Base-by-base conservation (phyloP, 2,888 invertebrate genomes). In the Ophion ventricosus region DNA sequence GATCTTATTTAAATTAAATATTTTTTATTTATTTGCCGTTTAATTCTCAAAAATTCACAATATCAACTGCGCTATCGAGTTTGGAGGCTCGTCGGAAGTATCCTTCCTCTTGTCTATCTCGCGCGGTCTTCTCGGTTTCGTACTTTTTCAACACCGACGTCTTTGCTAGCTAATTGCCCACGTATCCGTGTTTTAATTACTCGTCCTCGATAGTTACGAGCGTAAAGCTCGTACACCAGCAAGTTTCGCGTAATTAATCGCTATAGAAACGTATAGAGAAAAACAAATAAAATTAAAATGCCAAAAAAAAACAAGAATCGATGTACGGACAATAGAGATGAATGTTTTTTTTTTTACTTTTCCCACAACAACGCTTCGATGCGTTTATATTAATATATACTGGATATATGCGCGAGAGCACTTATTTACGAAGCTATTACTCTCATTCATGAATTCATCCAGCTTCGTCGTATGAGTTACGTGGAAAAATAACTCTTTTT, bases 101-200 rank as follows among this genome's bases (percentile, higher is more conserved):
- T 57, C 25, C 76, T 81, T 57, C 25, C 76, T 81, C 81, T 75
- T 74, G 69, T 64, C 74, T 77, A 77, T 67, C 43, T 57, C 78
- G 8, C 61, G 56, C 49, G 56, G 61, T 70, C 80, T 49, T 49
- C 54, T 74, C 56, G 20, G 20, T 1, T 23, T 23, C 64, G 74
- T 49, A 74, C 8, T 84, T 84, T 79, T 73, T 66, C 82, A 82
- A 80, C 79, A 25, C 23, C 73, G n/a, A n/a, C n/a, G n/a, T n/a
- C n/a, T n/a, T n/a, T n/a, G n/a, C 26, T 54, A 26, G 59, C 56
- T 63, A 56, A 61, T 72, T 61, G 20, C 59, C 43, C 59, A 14
- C 35, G 79, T 76, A 72, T 82, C 81, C 82, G 84, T 80, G 82
- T 82, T 82, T 84, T 73, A 84, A 84, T 84, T 81, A 80, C 79